Evolutionary conservation across 2,888 invertebrate genomes (phyloP).

Genomic region (Tetragnatha montana): DNA sequence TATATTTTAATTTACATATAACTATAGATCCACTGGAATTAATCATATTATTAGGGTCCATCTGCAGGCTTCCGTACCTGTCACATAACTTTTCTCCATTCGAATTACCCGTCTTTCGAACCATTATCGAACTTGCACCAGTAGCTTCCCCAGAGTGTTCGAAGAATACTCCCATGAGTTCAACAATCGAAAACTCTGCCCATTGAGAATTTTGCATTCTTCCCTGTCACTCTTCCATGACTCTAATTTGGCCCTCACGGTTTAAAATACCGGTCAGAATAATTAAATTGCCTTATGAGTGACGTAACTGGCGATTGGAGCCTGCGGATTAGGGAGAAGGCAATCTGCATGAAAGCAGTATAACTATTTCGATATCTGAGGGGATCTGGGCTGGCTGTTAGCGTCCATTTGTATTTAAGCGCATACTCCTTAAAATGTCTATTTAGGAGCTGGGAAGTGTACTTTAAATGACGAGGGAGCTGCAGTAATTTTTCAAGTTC

Average conservation of each 20-base stretch:
- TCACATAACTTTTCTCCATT: background rate
- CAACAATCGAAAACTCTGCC: background rate
- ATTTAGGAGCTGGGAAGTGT: no score
- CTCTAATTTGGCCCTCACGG: slow-evolving; percentile 47
- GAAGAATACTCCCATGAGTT: slow-evolving; percentile 9
- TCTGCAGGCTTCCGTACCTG: background rate
- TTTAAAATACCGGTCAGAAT: slow-evolving; percentile 20
- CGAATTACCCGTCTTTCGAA: slow-evolving; percentile 34
- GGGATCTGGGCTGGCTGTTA: background rate
- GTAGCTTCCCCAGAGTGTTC: slow-evolving; percentile 6
- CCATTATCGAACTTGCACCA: background rate
- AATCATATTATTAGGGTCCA: background rate
- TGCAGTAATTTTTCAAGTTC: no score
- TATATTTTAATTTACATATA: no score
- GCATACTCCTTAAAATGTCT: no score
- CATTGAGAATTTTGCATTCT: slow-evolving; percentile 31
- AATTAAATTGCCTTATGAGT: slow-evolving; percentile 34
- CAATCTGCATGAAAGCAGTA: background rate
- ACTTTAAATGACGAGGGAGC: no score
- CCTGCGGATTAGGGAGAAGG: background rate
- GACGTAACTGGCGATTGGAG: slow-evolving; percentile 16
- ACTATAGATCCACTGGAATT: no score
- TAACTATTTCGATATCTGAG: background rate
- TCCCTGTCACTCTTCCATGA: slow-evolving; percentile 31
- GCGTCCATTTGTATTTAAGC: no score